These are phyloP conservation scores for Drosophila percnosoma DNA, from an alignment of 2,888 invertebrate genomes.

Conservation along the genomic window DNA sequence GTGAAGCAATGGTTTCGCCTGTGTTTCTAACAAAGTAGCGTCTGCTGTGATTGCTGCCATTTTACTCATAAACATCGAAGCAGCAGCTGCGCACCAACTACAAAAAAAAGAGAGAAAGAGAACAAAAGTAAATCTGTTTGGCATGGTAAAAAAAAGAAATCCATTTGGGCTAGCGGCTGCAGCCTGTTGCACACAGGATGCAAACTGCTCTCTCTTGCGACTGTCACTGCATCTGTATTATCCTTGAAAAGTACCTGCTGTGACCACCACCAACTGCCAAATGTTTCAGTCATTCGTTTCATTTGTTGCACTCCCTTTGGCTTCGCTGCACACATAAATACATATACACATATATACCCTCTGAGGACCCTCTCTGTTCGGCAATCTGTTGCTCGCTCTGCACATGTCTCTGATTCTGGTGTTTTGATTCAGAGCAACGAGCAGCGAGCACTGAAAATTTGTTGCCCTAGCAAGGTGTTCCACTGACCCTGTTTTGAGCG, in stretches of 20 bases:
- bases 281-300: constrained; percentile 64
- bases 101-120: constrained; percentile 21
- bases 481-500: constrained; percentile 61
- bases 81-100: constrained; percentile 57
- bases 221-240: constrained; percentile 48
- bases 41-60: constrained; percentile 71
- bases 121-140: constrained; percentile 73
- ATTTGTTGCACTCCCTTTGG: constrained; percentile 55
- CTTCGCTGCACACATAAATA: constrained; percentile 3
- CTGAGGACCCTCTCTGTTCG: constrained; percentile 23
- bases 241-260: constrained; percentile 73
- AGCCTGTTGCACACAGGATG: constrained; percentile 76
- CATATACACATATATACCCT: not conserved
- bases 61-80: constrained; percentile 38
- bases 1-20: constrained; percentile 24
- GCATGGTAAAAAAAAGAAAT: constrained; percentile 65
- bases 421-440: constrained; percentile 37
- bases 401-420: constrained; percentile 68
- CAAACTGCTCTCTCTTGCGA: constrained; percentile 17
- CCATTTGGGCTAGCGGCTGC: constrained; percentile 57
- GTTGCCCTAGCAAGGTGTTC: constrained; percentile 74
- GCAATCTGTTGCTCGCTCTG: constrained; percentile 74
- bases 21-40: constrained; percentile 47
- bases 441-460: constrained; percentile 40
- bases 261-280: constrained; percentile 67